Conservation (phyloP, 2,888 invertebrate species). For the Tenthredo livida region DNA sequence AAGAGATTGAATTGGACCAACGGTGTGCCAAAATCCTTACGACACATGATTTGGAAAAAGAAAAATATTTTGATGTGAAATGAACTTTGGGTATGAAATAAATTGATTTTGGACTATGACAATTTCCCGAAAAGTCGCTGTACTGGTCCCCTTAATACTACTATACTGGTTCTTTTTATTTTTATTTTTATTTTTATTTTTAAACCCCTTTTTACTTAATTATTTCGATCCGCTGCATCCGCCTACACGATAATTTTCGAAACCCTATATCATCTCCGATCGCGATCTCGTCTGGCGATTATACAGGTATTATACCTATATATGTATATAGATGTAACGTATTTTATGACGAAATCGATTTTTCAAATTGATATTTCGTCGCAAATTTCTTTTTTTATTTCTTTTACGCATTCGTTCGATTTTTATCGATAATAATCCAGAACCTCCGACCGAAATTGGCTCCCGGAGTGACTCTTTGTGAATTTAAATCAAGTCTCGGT, state of each 20-base stretch:
- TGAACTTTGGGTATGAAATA: too few relatives aligned
- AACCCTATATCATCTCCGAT: background rate
- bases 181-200: background rate
- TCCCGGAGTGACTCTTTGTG: background rate
- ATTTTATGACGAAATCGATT: constrained; percentile 6
- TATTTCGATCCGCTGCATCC: background rate
- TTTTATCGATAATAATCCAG: background rate
- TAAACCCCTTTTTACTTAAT: background rate
- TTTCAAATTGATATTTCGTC: background rate
- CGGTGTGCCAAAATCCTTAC: too few relatives aligned
- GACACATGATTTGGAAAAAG: too few relatives aligned
- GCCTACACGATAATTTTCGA: constrained; percentile 31
- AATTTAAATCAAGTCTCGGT: constrained; percentile 28
- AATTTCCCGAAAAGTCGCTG: too few relatives aligned
- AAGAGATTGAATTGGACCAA: too few relatives aligned
- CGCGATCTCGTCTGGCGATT: background rate
- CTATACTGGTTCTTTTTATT: background rate
- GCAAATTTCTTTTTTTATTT: background rate
- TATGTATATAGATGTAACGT: background rate
- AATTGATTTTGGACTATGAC: too few relatives aligned
- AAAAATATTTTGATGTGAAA: too few relatives aligned
- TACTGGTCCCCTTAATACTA: too few relatives aligned
- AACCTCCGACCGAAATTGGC: background rate
- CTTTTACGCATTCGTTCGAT: background rate
- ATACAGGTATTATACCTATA: background rate